These are phyloP conservation scores for Haemorhous mexicanus DNA, from an alignment of 2,113 vertebrate species.

Conservation along the genomic window DNA sequence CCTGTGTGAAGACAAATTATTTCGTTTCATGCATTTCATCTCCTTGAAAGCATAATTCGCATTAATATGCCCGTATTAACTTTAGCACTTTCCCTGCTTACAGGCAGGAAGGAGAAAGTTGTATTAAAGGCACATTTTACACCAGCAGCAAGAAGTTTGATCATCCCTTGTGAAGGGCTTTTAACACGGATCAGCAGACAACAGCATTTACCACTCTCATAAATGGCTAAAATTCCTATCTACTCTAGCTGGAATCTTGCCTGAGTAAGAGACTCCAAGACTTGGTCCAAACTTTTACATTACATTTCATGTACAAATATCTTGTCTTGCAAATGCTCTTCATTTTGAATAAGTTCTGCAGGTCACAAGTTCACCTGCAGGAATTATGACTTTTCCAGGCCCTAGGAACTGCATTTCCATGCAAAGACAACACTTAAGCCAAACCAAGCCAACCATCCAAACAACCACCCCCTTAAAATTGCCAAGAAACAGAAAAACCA, in stretches of 20 bases:
- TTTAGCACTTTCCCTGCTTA: not conserved
- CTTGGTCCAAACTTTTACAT: not conserved
- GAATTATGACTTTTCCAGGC: not conserved
- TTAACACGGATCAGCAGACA: not conserved
- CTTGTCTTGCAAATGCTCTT: not conserved
- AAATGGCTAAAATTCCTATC: not conserved
- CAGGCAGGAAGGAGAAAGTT: not conserved
- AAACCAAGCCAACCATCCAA: not conserved
- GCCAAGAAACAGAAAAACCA: not conserved
- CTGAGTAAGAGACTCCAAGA: not conserved
- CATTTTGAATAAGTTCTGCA: not conserved
- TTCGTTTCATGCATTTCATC: not conserved
- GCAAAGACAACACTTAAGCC: not conserved
- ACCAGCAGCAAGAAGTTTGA: not conserved
- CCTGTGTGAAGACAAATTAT: constrained; percentile 1
- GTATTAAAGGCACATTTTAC: not conserved
- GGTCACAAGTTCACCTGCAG: not conserved
- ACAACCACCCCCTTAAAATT: not conserved
- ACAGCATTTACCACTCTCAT: not conserved
- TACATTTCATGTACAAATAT: not conserved
- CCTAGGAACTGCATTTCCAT: not conserved
- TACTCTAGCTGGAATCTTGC: not conserved
- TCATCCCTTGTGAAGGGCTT: not conserved
- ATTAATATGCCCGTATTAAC: not conserved
- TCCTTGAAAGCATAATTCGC: constrained; percentile 2